Conservation (phyloP, 1,140 invertebrate genomes). For the Prorops nasuta region DNA sequence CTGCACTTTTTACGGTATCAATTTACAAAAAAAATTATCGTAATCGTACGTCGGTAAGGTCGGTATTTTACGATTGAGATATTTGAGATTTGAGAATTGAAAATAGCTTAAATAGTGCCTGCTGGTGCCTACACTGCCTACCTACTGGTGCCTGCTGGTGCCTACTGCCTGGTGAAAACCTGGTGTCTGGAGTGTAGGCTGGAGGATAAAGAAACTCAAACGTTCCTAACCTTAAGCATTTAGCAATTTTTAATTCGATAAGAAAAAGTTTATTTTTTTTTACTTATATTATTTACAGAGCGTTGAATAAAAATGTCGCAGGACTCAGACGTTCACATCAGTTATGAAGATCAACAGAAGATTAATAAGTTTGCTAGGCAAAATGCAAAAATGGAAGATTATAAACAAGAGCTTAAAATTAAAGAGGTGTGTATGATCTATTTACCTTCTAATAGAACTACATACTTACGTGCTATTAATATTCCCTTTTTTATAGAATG, state of each 20-base stretch:
- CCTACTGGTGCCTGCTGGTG: no score
- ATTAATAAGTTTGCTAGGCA: slow-evolving; percentile 94
- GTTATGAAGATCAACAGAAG: slow-evolving; percentile 95
- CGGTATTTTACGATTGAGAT: no score
- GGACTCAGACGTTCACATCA: slow-evolving; percentile 91
- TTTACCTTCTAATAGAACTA: not conserved
- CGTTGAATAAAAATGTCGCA: slow-evolving; percentile 53
- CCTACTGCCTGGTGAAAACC: no score
- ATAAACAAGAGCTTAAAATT: slow-evolving; percentile 85
- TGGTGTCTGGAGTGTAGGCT: no score
- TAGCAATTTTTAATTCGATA: not conserved
- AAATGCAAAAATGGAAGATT: slow-evolving; percentile 88
- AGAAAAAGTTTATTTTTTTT: not conserved
- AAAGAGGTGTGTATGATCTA: slow-evolving; percentile 65
- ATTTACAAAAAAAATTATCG: no score
- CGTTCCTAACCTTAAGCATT: no score
- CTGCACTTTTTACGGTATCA: no score
- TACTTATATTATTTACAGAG: slow-evolving; percentile 15
- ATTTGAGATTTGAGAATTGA: no score
- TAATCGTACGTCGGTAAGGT: no score
- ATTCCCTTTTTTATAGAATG: slow-evolving; percentile 63
- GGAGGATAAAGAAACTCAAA: no score
- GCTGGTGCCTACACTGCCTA: no score
- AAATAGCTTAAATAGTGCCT: no score
- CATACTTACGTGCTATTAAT: not conserved